phyloP scores from a whole-genome alignment of 92 coral and sea anemone species.

The Pocillopora meandrina region DNA sequence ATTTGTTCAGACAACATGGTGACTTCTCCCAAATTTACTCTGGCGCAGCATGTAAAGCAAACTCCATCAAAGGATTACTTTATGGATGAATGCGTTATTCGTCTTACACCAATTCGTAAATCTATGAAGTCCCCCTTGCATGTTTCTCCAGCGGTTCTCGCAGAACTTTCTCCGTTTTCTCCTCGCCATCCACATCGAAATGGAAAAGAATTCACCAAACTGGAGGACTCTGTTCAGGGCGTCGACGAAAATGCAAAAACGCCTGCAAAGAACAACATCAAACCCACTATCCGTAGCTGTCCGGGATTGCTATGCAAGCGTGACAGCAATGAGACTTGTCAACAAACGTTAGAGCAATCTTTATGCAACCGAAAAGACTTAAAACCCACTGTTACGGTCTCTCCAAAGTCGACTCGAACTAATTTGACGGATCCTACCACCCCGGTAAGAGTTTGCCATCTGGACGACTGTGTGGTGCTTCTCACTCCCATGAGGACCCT shows the following conservation, averaged over 20 bases:
- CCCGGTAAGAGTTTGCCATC: background rate
- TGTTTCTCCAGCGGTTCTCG: background rate
- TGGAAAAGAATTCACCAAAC: background rate
- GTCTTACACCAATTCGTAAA: conserved; percentile 17
- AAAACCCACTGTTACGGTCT: background rate
- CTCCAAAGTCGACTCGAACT: background rate
- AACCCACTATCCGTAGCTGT: conserved; percentile 5
- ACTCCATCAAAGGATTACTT: conserved; percentile 2
- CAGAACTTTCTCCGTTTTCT: background rate
- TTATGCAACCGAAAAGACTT: background rate
- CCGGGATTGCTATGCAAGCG: background rate
- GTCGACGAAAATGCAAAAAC: background rate
- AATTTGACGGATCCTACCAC: background rate
- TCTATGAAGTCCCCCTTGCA: conserved; percentile 15
- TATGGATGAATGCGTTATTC: conserved; percentile 19
- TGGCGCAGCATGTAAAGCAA: background rate
- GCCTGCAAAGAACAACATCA: background rate
- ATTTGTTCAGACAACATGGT: background rate
- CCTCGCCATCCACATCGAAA: background rate
- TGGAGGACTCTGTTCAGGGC: background rate
- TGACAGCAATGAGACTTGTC: background rate
- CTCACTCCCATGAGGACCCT: conserved; percentile 25
- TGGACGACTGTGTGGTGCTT: conserved; percentile 37
- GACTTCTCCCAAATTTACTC: conserved; percentile 1
- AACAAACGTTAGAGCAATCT: background rate